Evolutionary conservation across 2,888 invertebrate species (phyloP).

Genomic region (Neria commutata): DNA sequence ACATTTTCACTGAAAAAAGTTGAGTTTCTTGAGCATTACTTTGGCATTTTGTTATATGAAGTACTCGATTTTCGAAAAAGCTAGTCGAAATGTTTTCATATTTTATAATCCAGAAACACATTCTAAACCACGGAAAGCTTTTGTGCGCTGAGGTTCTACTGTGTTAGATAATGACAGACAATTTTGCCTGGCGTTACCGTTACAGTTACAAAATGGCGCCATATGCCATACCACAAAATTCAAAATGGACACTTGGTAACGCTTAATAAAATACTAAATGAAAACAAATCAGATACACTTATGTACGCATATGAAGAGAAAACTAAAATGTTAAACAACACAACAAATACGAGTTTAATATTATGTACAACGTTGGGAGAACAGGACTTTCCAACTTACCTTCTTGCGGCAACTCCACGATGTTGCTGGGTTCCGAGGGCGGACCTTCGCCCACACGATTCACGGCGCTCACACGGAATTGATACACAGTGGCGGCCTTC

Average conservation of each 20-base stretch:
- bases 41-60: no score
- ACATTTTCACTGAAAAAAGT: no score
- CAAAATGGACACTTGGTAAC: neutral
- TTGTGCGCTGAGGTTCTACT: constrained; percentile 11
- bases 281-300: no score
- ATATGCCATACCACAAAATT: neutral
- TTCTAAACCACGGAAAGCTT: constrained; percentile 7
- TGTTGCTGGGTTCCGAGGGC: constrained; percentile 86
- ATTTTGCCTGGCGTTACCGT: no score
- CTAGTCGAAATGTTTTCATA: neutral
- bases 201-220: neutral
- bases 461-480: constrained; percentile 95
- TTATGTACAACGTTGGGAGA: neutral
- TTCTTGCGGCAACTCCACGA: constrained; percentile 93
- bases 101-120: neutral
- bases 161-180: constrained; percentile 3
- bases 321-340: constrained; percentile 12
- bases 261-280: constrained; percentile 20
- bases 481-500: constrained; percentile 94
- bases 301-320: constrained; percentile 1
- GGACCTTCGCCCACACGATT: constrained; percentile 96
- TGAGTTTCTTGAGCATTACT: no score
- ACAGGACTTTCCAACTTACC: constrained; percentile 68
- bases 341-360: constrained; percentile 3
- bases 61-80: no score